Conservation (phyloP, 2,797 vertebrate species). For the Chelmon rostratus region DNA sequence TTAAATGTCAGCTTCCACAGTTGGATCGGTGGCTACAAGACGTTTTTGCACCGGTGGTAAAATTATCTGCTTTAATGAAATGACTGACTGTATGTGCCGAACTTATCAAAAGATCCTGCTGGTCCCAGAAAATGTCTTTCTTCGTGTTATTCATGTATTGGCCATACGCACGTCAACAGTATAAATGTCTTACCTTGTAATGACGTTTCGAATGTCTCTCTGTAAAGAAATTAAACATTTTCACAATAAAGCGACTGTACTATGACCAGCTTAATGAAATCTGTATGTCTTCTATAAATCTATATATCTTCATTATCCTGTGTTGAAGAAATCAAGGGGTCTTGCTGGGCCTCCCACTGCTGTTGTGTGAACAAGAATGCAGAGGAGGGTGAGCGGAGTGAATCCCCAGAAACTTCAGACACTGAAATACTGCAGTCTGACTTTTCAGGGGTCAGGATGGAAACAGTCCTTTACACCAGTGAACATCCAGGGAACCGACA, state of each 20-base stretch:
- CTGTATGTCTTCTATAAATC: too few species aligned
- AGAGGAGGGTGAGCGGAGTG: background rate
- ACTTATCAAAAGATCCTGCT: background rate
- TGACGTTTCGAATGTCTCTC: background rate
- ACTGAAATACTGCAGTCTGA: background rate
- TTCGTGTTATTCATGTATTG: background rate
- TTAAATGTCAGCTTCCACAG: too few species aligned
- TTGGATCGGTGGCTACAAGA: background rate
- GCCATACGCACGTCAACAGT: background rate
- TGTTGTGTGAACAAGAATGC: background rate
- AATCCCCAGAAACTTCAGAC: background rate
- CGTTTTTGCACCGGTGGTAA: background rate
- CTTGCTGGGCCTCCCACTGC: background rate
- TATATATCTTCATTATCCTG: background rate
- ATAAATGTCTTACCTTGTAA: background rate
- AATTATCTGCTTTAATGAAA: background rate
- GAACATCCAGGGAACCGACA: too few species aligned
- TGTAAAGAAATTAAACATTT: background rate
- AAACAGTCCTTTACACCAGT: too few species aligned
- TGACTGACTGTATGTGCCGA: too few species aligned
- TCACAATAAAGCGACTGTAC: background rate
- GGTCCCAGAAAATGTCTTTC: background rate
- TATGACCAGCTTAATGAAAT: background rate
- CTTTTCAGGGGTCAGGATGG: background rate
- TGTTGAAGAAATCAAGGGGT: background rate